These are phyloP conservation scores for Drosophila pegasa DNA, from an alignment of 2,888 invertebrate genomes.

Conservation along the genomic window DNA sequence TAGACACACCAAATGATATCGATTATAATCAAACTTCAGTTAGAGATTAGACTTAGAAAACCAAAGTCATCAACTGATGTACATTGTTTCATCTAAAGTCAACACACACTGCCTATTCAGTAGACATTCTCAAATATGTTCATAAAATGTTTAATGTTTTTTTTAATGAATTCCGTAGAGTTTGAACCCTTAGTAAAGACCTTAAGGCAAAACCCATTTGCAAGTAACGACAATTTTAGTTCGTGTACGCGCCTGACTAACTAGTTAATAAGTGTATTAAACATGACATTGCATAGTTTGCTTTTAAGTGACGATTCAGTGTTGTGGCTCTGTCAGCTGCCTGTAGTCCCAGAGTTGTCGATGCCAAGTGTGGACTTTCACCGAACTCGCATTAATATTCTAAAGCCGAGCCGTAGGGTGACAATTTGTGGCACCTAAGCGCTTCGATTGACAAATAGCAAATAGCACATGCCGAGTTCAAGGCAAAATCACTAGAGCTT, in stretches of 20 bases:
- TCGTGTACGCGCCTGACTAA: neutral
- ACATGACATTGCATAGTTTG: neutral
- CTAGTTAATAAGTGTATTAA: neutral
- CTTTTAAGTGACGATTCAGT: conserved; percentile 26
- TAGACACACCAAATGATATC: neutral
- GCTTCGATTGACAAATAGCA: conserved; percentile 5
- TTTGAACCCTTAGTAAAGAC: neutral
- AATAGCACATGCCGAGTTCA: conserved; percentile 16
- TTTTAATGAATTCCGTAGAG: neutral
- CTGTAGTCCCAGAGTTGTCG: conserved; percentile 30
- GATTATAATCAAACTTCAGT: neutral
- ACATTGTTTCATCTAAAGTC: neutral
- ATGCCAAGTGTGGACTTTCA: conserved; percentile 63
- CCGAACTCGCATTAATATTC: conserved; percentile 66
- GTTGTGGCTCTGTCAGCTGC: conserved; percentile 38
- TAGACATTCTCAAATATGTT: too few relatives aligned
- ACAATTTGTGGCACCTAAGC: conserved; percentile 8
- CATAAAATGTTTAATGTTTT: neutral
- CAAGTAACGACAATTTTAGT: neutral
- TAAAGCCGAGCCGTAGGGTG: conserved; percentile 15
- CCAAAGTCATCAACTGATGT: too few relatives aligned
- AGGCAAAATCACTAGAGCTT: conserved; percentile 48
- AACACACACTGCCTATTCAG: too few relatives aligned
- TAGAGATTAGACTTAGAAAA: too few relatives aligned
- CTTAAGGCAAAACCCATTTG: neutral